Evolutionary conservation across 1,140 invertebrate species (phyloP), one percentile per base, ranked within the genome.

Genomic region (Liolophura sinensis): DNA sequence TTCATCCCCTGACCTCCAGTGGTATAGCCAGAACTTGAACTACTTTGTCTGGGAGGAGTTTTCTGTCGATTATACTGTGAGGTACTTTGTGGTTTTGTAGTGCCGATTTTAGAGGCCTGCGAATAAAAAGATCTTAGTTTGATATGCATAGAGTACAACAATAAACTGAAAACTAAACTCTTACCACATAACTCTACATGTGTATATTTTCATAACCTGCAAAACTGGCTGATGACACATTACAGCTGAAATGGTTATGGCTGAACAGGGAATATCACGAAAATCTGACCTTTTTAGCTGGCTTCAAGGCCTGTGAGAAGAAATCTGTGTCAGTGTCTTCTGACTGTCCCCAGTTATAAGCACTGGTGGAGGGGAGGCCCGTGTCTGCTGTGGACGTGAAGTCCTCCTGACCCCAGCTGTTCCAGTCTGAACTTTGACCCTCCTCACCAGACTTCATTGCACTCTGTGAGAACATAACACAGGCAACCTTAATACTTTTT

Each of bases 401-500:
- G 4, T 89, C 88, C 73, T 93, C 91, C 60, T 91, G 91, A 91
- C 91, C 93, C 54, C 89, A 88, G 68, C 82, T 85, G 65, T 88
- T 87, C 22, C 84, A 84, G 69, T 85, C 85, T 90, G 78, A 92
- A 91, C 78, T 92, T 91, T 47, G 92, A 85, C 75, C 89, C 91
- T 47, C 90, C 91, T 92, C 92, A 93, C 31, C 61, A 63, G 63
- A 77, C 70, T 25, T 67, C 75, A 47, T 77, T 77, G 76, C 80
- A 80, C 16, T 73, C 78, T 81, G 61, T n/a, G n/a, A n/a, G 31
- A 5, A 40, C 3, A 3, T 9, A 40, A 40, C 31, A 40, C 31
- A 40, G 31, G 9, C 31, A 40, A 18, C 27, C 58, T 64, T 24
- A 67, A 60, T 64, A 67, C 65, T 15, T 65, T n/a, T n/a, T n/a